A percentile compares a stretch with the other conserved stretches of the same genome.
Conservation (phyloP, 2,888 invertebrate species). For the Drosophila bunnanda region DNA sequence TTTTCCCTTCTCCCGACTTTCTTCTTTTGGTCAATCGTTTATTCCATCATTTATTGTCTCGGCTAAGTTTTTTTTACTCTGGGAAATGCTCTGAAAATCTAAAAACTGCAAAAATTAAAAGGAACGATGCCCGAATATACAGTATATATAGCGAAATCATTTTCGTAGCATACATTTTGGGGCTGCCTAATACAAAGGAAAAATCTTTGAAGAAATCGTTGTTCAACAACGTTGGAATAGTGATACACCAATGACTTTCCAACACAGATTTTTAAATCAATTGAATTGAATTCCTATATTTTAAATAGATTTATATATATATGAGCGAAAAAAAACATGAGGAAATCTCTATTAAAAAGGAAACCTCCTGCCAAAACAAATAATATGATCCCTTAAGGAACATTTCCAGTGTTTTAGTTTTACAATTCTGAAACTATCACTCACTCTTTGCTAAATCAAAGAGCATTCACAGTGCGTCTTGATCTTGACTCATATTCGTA, state of each 20-base stretch:
- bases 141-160: neutral
- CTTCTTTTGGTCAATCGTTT: conserved; percentile 4
- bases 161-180: conserved; percentile 22
- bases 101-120: conserved; percentile 6
- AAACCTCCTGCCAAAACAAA: too few species aligned
- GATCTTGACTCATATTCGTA: neutral
- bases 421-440: neutral
- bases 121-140: conserved; percentile 1
- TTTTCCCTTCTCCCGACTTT: conserved; percentile 19
- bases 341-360: neutral
- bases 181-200: neutral
- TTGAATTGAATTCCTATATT: too few species aligned
- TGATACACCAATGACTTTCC: neutral
- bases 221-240: too few species aligned
- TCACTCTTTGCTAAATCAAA: neutral
- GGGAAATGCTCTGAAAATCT: conserved; percentile 25
- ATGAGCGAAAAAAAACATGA: neutral
- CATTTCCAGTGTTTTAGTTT: neutral
- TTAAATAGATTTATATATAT: fast-evolving
- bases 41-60: neutral
- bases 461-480: conserved; percentile 24
- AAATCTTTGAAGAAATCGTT: too few species aligned
- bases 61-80: conserved; percentile 10
- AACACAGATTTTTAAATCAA: neutral
- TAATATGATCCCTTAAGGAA: too few species aligned